Percentiles rank a stretch among this genome's conserved stretches.
These are phyloP conservation scores for Diachasma alloeum DNA, from an alignment of 1,140 invertebrate species.

Conservation along the genomic window DNA sequence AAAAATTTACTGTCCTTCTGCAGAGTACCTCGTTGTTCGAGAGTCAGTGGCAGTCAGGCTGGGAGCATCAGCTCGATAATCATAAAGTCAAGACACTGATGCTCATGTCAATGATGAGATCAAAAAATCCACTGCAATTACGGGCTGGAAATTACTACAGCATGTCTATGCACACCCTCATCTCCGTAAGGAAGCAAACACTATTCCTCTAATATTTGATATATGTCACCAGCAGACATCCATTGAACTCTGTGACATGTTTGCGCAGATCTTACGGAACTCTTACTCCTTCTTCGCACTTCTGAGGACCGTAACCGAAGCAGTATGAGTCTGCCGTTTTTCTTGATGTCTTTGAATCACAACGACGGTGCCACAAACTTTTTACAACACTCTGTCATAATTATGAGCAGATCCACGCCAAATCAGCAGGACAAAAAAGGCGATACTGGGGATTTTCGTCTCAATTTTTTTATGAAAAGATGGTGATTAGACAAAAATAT, in stretches of 20 bases:
- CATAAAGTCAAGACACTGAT: slow-evolving; percentile 1
- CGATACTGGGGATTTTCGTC: no score
- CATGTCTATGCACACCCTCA: slow-evolving; percentile 33
- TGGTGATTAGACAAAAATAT: no score
- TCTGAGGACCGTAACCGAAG: slow-evolving; percentile 25
- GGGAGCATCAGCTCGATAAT: slow-evolving; percentile 20
- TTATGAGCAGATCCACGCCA: no score
- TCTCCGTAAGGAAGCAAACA: slow-evolving; percentile 13
- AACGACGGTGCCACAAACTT: neutral
- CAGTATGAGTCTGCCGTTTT: neutral
- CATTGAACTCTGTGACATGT: neutral
- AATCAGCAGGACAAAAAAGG: no score
- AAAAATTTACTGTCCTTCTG: neutral
- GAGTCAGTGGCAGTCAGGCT: slow-evolving; percentile 30
- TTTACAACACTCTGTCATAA: neutral
- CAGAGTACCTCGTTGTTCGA: slow-evolving; percentile 8
- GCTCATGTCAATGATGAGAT: slow-evolving; percentile 22
- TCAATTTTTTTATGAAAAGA: no score
- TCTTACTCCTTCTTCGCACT: slow-evolving; percentile 34
- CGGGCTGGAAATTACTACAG: slow-evolving; percentile 29
- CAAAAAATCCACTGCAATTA: slow-evolving; percentile 26
- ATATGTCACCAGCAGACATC: neutral
- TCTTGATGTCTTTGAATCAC: neutral
- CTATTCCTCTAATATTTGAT: neutral
- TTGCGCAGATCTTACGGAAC: slow-evolving; percentile 20